Evolutionary conservation across 2,113 vertebrate species (phyloP).

Genomic region (Setophaga coronata): DNA sequence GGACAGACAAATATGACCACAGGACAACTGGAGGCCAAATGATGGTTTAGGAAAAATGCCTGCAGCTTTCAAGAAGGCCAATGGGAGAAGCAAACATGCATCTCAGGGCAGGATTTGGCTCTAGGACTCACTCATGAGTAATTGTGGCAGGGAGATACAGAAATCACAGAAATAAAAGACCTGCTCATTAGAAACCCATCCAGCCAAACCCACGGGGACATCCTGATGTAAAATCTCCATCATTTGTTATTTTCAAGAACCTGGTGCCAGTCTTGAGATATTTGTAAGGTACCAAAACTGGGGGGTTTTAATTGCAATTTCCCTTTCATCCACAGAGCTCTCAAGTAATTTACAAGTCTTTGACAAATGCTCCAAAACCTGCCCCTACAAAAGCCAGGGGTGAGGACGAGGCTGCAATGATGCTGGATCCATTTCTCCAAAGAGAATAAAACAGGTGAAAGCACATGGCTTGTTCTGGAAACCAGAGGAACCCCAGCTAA

Average conservation of each 20-base stretch:
- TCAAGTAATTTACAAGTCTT: not conserved
- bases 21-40: constrained; percentile 31
- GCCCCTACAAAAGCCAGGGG: not conserved
- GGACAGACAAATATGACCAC: constrained; percentile 55
- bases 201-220: not conserved
- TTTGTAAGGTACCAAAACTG: not conserved
- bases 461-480: not conserved
- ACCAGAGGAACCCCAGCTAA: not conserved
- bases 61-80: constrained; percentile 46
- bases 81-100: constrained; percentile 7
- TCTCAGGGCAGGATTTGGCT: constrained; percentile 34
- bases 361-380: not conserved
- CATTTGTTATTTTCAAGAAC: constrained; percentile 11
- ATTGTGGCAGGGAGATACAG: constrained; percentile 3
- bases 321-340: not conserved
- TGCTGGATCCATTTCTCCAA: not conserved
- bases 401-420: rapidly evolving
- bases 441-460: not conserved
- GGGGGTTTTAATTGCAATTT: not conserved
- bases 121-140: not conserved
- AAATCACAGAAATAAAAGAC: constrained; percentile 34
- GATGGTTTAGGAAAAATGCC: constrained; percentile 30
- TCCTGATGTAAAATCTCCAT: not conserved
- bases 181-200: constrained; percentile 41
- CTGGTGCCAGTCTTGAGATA: not conserved